Evolutionary conservation across 2,113 vertebrate species (phyloP).

Genomic region (Chitala chitala): DNA sequence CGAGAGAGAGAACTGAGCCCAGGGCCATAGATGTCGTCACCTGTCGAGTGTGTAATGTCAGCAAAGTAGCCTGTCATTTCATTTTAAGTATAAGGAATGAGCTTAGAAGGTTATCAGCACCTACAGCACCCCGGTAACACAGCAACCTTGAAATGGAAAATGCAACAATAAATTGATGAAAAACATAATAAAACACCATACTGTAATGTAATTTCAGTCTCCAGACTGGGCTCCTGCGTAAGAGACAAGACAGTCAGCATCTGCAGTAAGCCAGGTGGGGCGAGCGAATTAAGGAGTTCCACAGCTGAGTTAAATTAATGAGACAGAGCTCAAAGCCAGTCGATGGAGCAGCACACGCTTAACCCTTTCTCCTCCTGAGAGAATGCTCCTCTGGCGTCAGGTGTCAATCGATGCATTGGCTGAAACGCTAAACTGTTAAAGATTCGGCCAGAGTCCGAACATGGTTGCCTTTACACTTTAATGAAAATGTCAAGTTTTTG

Average conservation of each 20-base stretch:
- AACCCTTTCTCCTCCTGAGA: slow-evolving; percentile 18
- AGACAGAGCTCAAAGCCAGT: slow-evolving; percentile 18
- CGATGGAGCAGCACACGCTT: slow-evolving; percentile 23
- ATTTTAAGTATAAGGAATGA: background rate
- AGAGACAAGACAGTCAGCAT: background rate
- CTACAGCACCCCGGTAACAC: background rate
- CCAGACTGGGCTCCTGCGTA: background rate
- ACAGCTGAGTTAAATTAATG: slow-evolving; percentile 27
- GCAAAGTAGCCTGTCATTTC: background rate
- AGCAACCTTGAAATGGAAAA: background rate
- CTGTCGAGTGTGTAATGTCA: background rate
- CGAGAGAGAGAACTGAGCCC: no score
- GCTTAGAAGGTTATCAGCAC: background rate
- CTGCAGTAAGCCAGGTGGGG: slow-evolving; percentile 25
- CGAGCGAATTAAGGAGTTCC: slow-evolving; percentile 32
- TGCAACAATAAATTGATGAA: background rate
- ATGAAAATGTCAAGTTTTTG: background rate
- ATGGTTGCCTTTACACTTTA: background rate
- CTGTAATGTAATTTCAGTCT: background rate
- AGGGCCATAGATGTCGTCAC: no score
- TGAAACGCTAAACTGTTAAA: background rate
- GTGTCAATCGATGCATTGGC: background rate
- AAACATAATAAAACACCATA: background rate
- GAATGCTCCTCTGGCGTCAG: background rate
- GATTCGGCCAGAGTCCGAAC: background rate